Base-by-base conservation (phyloP, 2,797 vertebrate species). In the Xenentodon cancila region DNA sequence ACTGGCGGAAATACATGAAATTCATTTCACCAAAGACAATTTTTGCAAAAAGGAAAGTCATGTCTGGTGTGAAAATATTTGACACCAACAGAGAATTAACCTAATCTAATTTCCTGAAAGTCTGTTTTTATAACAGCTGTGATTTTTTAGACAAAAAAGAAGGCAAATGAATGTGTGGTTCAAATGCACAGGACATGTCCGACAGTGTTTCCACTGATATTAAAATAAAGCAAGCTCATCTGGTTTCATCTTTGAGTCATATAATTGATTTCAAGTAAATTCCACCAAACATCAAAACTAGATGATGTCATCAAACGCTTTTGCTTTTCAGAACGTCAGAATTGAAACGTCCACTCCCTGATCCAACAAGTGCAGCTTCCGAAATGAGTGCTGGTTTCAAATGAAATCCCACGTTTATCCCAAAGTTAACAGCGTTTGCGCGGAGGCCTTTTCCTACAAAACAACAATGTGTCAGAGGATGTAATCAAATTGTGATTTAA, bases 401-500 rank as follows among this genome's bases (percentile, higher is more conserved):
- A 21, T 30, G 17, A 25, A 71, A 56, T 30, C 59, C 42, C 20
- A 2, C 52, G 73, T 75, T 67, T 71, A 79, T 71, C 61, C 34
- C 25, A 19, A 25, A 48, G 69, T 59, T 69, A 80, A 76, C 59
- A 34, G 57, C 11, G 25, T 76, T 71, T 57, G 73, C 60, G 80
- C 64, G 7, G 66, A 82, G 80, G 71, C 63, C 53, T 60, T 64
- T 43, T 48, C 27, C 57, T 48, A 71, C 61, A 4, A 57, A 75
- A 71, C 66, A 75, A 57, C 62, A 60, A 59, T 63, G 67, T 84
- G 79, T 86, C 82, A 59, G 73, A 66, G 64, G 64, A 70, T 19
- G 56, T 82, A 83, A 85, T 87, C 80, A 76, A 57, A 85, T 59
- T 64, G 59, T 60, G 45, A 80, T 84, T 66, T 73, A 53, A 84